Conservation (phyloP, 2,797 vertebrate species). For the Urophycis tenuis region DNA sequence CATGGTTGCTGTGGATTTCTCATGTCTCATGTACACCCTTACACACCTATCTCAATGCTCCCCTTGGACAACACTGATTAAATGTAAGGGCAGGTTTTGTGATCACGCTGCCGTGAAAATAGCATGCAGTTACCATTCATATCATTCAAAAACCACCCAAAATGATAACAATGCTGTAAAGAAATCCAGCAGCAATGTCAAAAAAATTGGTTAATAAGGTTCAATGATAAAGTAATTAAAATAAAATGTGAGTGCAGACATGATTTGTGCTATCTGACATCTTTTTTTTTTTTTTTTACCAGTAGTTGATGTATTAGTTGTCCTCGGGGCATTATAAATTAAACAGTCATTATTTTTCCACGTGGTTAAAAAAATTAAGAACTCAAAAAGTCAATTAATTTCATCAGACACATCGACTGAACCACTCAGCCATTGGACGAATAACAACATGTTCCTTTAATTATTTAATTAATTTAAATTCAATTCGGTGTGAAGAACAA, state of each 20-base stretch:
- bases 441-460: not conserved
- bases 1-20: not conserved
- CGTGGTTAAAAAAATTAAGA: not conserved
- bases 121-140: too few relatives aligned
- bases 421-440: not conserved
- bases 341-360: not conserved
- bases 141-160: too few relatives aligned
- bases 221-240: not conserved
- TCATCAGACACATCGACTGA: not conserved
- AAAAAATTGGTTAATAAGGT: not conserved
- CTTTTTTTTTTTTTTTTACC: too few relatives aligned
- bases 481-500: not conserved
- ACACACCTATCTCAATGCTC: not conserved
- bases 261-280: not conserved
- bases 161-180: too few relatives aligned
- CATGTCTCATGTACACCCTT: not conserved
- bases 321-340: not conserved
- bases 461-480: slow-evolving; percentile 3
- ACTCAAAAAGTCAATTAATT: slow-evolving; percentile 8
- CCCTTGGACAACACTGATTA: not conserved
- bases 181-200: too few relatives aligned
- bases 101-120: too few relatives aligned
- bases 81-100: too few relatives aligned
- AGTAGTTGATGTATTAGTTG: not conserved
- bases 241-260: not conserved